Evolutionary conservation across 2,113 vertebrate genomes (phyloP), one percentile per base, ranked within the genome.

Genomic region (Sapajus apella): DNA sequence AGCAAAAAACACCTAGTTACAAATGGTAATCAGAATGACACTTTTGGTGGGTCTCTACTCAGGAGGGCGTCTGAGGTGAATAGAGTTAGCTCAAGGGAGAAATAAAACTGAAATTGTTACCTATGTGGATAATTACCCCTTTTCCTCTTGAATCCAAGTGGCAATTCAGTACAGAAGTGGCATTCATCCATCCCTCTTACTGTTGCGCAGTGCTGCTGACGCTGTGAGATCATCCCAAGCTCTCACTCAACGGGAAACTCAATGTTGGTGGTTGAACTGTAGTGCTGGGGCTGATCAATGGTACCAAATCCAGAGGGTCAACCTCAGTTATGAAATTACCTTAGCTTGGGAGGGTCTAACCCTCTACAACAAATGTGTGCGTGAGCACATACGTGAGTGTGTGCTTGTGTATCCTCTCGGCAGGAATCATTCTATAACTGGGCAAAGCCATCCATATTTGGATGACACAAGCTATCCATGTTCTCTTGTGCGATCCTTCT

Each of bases 321-420:
- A 64, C n/a, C 43, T 84, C 1, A 0, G 18, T 55, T 73, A 77
- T 96, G 25, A 84, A 93, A 94, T 35, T 3, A 87, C 89, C 43
- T 79, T 73, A 73, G 61, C 10, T 14, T 73, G 35, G 23, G 70
- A 94, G 80, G 27, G 2, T 7, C 35, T 68, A 43, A 45, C 9
- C 30, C 30, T 61, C n/a, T 23, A 90, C 8, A 58, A 79, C 47
- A 85, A 93, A 75, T 1, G 47, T 52, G 25, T 6, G 1, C 7
- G n/a, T 17, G 1, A 70, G 40, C 4, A 0, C 4, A 0, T 17
- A 30, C 12, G 2, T 70, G 23, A 17, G 2, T 37, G 1, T 21
- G 1, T 43, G 5, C 9, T 2, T 23, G 2, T 52, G 5, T 72
- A 66, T 9, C 5, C 18, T 8, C 21, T 79, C n/a, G 20, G 47